Evolutionary conservation across 1,140 invertebrate genomes (phyloP), one percentile per base, ranked within the genome.

Genomic region (Eumaeus atala): DNA sequence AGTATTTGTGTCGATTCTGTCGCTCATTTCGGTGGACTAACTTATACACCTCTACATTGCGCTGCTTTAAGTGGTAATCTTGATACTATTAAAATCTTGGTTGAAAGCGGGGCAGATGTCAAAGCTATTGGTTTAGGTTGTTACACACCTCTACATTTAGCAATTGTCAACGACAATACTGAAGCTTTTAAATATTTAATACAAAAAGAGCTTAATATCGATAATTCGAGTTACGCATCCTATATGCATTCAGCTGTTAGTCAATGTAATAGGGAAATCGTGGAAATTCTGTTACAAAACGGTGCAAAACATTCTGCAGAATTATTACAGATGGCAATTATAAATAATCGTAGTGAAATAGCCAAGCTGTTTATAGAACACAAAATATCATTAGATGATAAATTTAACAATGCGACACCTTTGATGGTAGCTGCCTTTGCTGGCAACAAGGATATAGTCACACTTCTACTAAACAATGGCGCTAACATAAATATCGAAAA

Each of bases 61-160:
- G 47, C 47, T 48, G 47, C 47, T 48, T 33, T 48, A 48, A 48
- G 9, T 28, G 47, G 47, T n/a, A 21, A 48, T 11, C 8, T 48
- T 2, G 47, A 48, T 28, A 48, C 47, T 28, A 18, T 48, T 44
- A 44, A 44, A 44, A 16, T 16, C 16, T 44, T 44, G 12, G 9
- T 44, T 6, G 17, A 44, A 44, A 44, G 14, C 17, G 40, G 40
- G 9, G 40, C 40, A 17, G 16, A 44, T 44, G 9, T 44, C 16
- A 16, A 44, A 9, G 40, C 14, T 1, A 44, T 16, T 44, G 12
- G 40, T 44, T 44, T 44, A 3, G 40, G 40, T 17, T 16, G 16
- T 7, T 44, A 44, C 40, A 44, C 40, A 44, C 40, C 40, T 16
- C 17, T 44, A 9, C 12, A 44, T 9, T 3, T 44, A 16, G 40